phyloP scores from a whole-genome alignment of 2,113 vertebrate genomes.

The Chloropsis hardwickii region DNA sequence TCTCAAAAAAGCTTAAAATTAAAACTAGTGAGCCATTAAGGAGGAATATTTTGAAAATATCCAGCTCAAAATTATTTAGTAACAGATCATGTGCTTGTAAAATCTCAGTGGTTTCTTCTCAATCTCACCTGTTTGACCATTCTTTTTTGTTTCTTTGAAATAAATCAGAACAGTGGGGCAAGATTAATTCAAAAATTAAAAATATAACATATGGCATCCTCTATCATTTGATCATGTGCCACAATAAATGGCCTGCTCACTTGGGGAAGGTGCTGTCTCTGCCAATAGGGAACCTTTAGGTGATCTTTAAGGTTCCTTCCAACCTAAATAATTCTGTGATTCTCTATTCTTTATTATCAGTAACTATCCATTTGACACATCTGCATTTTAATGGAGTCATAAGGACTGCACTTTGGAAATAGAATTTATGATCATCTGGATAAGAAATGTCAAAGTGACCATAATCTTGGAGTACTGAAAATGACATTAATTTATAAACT shows the following conservation, averaged over 20 bases:
- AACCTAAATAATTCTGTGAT: not conserved
- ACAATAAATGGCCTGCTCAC: too few species aligned
- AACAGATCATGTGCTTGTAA: fast-evolving
- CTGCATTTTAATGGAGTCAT: not conserved
- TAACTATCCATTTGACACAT: not conserved
- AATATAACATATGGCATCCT: not conserved
- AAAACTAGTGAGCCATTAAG: not conserved
- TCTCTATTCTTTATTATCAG: not conserved
- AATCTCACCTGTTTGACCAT: fast-evolving
- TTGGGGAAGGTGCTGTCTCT: not conserved
- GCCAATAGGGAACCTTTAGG: not conserved
- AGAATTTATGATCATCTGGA: not conserved
- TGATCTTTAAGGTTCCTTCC: not conserved
- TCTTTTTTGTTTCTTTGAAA: not conserved
- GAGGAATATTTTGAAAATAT: not conserved
- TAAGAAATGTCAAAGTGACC: not conserved
- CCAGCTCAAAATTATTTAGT: not conserved
- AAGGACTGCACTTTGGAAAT: not conserved
- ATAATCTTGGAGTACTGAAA: not conserved
- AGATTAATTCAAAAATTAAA: not conserved
- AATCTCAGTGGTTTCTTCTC: not conserved
- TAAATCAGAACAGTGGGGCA: not conserved
- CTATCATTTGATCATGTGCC: not conserved
- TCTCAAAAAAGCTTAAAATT: not conserved
- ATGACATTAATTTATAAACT: not conserved